Percentiles rank a stretch among this genome's conserved stretches.
These are phyloP conservation scores for Hybos culiciformis DNA, from an alignment of 2,888 invertebrate species.

Conservation along the genomic window DNA sequence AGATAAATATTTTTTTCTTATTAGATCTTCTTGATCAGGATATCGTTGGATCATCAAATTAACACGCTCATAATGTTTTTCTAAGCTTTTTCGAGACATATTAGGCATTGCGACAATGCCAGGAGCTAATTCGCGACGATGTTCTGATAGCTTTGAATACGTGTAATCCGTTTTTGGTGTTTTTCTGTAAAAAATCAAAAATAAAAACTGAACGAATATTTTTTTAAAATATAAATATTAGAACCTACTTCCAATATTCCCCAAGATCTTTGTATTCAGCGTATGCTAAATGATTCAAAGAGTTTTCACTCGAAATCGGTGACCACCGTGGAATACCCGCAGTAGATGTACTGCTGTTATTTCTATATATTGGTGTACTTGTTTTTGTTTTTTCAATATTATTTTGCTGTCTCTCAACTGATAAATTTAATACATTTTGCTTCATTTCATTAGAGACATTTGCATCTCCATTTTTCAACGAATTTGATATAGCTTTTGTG, in stretches of 20 bases:
- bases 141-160: conserved; percentile 69
- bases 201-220: not conserved
- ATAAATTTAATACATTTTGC: conserved; percentile 26
- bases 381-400: conserved; percentile 10
- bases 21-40: conserved; percentile 29
- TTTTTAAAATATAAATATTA: not conserved
- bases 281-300: conserved; percentile 39
- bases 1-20: conserved; percentile 28
- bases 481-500: conserved; percentile 21
- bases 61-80: conserved; percentile 43
- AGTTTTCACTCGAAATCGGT: not conserved
- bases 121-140: conserved; percentile 64
- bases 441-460: conserved; percentile 24
- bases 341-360: not conserved
- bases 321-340: not conserved
- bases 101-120: conserved; percentile 76
- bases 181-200: conserved; percentile 40
- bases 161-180: conserved; percentile 87
- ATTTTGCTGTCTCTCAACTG: conserved; percentile 24
- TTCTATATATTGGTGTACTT: conserved; percentile 11
- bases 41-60: conserved; percentile 28
- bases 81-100: conserved; percentile 67
- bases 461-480: not conserved
- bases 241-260: conserved; percentile 73
- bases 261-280: conserved; percentile 62